Base-by-base conservation (phyloP, 2,888 invertebrate species). In the Dynastes maya region DNA sequence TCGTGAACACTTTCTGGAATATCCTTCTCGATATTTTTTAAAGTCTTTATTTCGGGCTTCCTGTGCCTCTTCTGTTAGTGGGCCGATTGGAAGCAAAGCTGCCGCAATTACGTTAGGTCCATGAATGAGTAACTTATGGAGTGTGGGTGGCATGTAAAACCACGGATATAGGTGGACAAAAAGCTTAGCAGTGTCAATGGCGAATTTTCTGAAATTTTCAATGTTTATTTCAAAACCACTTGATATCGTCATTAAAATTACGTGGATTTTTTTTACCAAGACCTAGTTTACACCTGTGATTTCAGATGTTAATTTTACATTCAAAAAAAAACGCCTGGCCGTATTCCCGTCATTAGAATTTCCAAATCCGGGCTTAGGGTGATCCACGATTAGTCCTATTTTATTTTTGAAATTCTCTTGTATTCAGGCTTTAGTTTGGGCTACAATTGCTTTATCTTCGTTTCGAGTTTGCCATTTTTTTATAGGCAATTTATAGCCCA, bases 381-480 rank as follows among this genome's bases (percentile, higher is more conserved):
- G 76, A 65, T 81, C 79, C 4, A 78, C 78, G 4, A 79, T 63
- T 72, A 80, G 63, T 65, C 82, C 80, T 64, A 61, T 32, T 79
- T 70, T 40, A 70, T 76, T 64, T 72, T 71, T 79, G 78, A 83
- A 82, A 58, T 79, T 75, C 22, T 78, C 49, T 80, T 82, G 82
- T 67, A 80, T 83, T 3, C 61, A 9, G 11, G 16, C 40, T 51
- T 82, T 82, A 53, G 68, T 80, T 71, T 78, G 22, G 13, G 45
- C 40, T 4, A 79, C 79, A 61, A 79, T 68, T 78, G 80, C 40
- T 76, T 81, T 82, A 45, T 82, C 79, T 9, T 79, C 68, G 32
- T 78, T 78, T 79, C 82, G 80, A 64, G 80, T 81, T 80, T 80
- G 80, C 83, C 83, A 83, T 67, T 81, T 82, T 68, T 83, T 71